Base-by-base conservation (phyloP, 1,140 invertebrate species). In the Fopius arisanus region DNA sequence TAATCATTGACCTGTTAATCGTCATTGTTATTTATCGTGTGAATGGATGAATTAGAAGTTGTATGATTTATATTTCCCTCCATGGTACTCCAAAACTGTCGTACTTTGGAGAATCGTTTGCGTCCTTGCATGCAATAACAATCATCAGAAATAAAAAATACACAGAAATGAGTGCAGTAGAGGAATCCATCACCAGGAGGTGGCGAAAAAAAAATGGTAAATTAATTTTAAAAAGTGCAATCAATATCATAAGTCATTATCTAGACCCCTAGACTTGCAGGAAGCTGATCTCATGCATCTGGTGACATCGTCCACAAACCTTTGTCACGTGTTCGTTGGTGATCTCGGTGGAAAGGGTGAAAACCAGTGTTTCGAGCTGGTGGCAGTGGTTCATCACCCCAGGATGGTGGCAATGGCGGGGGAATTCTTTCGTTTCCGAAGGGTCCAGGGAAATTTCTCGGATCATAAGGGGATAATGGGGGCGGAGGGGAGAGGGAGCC, bases 1-100 rank as follows among this genome's bases (percentile, higher is more conserved):
- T 19, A 37, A 12, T 48, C 33, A 59, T 77, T 40, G 75, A 81
- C 79, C 77, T 77, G 75, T 67, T 48, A 73, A 67, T 79, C 78
- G 43, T 73, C 69, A 74, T 65, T 71, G 78, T 72, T 83, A 87
- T 83, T 73, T 67, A 59, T 59, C 3, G 54, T 26, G 26, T 59
- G 19, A 12, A 59, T 59, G 19, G 23, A 23, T 23, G 59, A 9
- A 40, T 87, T 87, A 75, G 75, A 67, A 74, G 81, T 71, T 41
- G 54, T 54, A 51, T 48, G 67, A 65, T 72, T 72, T 72, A 72
- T 81, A 85, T 85, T 86, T 72, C 86, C 86, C 77, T 89, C 88
- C 86, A 87, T 84, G 71, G 88, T 87, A 77, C 86, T 89, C 88
- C 88, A 89, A 86, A 89, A 89, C 54, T 88, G 85, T 80, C 83